Conservation (phyloP, 1,140 invertebrate genomes). For the Doryteuthis pealeii region DNA sequence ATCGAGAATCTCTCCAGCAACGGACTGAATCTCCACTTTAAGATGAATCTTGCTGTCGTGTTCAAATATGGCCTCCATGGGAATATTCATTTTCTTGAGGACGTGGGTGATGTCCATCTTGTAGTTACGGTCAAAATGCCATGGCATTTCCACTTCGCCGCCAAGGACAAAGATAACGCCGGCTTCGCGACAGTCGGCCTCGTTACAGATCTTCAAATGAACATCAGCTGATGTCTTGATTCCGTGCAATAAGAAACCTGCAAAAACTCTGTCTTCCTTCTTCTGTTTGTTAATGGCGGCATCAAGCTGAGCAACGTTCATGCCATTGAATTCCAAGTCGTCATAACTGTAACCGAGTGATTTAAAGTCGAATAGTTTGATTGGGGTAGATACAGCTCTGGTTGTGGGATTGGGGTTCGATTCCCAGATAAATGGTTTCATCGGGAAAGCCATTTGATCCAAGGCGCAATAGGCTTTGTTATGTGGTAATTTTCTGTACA, state of each 20-base stretch:
- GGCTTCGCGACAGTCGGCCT: neutral
- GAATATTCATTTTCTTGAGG: conserved; percentile 16
- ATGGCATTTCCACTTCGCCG: conserved; percentile 18
- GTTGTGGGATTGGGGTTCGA: conserved; percentile 17
- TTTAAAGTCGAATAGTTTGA: conserved; percentile 28
- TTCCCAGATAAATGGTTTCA: conserved; percentile 24
- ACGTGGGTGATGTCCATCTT: conserved; percentile 30
- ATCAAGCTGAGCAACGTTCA: conserved; percentile 17
- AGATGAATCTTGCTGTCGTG: conserved; percentile 14
- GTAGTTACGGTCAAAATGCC: conserved; percentile 29
- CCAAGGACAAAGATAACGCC: conserved; percentile 17
- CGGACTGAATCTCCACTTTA: conserved; percentile 6
- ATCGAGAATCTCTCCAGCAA: conserved; percentile 23
- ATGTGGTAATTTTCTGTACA: conserved; percentile 24
- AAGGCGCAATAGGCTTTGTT: conserved; percentile 31
- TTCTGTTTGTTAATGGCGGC: conserved; percentile 18
- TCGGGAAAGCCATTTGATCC: conserved; percentile 15
- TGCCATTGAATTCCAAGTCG: conserved; percentile 12
- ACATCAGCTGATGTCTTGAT: conserved; percentile 28
- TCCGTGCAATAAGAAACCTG: conserved; percentile 27
- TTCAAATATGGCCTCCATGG: neutral
- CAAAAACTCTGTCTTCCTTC: conserved; percentile 25
- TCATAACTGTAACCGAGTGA: conserved; percentile 21
- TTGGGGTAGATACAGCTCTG: conserved; percentile 22
- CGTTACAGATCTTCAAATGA: conserved; percentile 19